A percentile compares a stretch with the other conserved stretches of the same genome.
These are phyloP conservation scores for Vanessa atalanta DNA, from an alignment of 1,140 invertebrate species.

Conservation along the genomic window DNA sequence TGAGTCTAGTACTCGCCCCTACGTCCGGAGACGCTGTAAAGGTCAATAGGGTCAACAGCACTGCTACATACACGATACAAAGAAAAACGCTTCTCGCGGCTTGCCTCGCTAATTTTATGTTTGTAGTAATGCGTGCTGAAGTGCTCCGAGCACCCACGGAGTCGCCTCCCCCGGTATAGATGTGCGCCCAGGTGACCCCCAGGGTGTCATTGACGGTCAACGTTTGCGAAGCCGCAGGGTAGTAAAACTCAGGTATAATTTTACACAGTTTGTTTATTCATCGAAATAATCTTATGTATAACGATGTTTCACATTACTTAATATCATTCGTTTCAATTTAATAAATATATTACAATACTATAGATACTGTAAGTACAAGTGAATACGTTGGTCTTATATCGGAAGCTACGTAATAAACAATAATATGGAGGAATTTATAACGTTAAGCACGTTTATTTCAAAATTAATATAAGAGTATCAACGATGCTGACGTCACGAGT, in stretches of 20 bases:
- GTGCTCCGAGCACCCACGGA: no score
- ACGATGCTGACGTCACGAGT: neutral
- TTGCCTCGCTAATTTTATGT: no score
- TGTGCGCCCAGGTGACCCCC: no score
- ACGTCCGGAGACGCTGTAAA: no score
- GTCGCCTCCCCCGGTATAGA: no score
- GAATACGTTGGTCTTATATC: conserved; percentile 41
- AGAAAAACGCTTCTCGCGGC: no score
- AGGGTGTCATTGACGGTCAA: neutral
- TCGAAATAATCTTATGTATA: conserved; percentile 64
- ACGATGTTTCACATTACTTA: conserved; percentile 56
- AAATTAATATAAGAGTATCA: neutral
- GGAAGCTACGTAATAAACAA: conserved; percentile 17
- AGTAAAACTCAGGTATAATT: conserved; percentile 41
- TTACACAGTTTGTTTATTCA: conserved; percentile 74
- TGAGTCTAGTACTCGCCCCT: no score
- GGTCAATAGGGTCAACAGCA: no score
- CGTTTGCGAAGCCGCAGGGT: neutral
- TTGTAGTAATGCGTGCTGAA: no score
- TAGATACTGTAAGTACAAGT: conserved; percentile 56
- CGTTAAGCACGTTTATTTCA: neutral
- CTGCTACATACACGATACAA: no score
- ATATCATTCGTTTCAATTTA: conserved; percentile 46
- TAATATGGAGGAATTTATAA: neutral
- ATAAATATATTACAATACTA: conserved; percentile 76